Percentiles rank a stretch among this genome's conserved stretches.
Conservation (phyloP, 2,113 vertebrate genomes). For the Ceyx margarethae region DNA sequence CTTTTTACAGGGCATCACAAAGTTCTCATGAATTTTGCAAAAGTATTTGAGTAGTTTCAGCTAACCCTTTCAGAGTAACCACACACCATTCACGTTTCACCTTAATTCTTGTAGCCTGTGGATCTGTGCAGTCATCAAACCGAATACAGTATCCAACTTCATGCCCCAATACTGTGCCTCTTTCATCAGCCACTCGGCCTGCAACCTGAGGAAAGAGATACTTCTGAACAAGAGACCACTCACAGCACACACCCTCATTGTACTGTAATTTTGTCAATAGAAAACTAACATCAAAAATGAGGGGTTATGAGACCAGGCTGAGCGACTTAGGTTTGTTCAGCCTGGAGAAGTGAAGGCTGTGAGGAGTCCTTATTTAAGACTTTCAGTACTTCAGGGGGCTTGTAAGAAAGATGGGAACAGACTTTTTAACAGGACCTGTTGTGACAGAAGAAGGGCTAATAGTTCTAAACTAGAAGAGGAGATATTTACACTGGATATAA, state of each 20-base stretch:
- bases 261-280: not conserved
- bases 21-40: not conserved
- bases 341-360: not conserved
- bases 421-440: not conserved
- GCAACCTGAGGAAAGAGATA: constrained; percentile 81
- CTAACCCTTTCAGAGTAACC: not conserved
- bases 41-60: not conserved
- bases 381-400: not conserved
- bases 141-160: constrained; percentile 98
- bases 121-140: constrained; percentile 94
- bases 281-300: not conserved
- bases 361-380: not conserved
- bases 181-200: constrained; percentile 91
- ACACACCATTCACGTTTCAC: constrained; percentile 61
- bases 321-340: not conserved
- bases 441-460: not conserved
- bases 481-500: not conserved
- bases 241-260: not conserved
- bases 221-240: not conserved
- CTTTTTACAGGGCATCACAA: not conserved
- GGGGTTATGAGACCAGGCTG: not conserved
- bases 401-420: not conserved
- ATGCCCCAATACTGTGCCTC: constrained; percentile 90
- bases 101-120: constrained; percentile 93
- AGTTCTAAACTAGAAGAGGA: not conserved